phyloP scores from a whole-genome alignment of 2,888 invertebrate species.

The Ochropleura plecta region DNA sequence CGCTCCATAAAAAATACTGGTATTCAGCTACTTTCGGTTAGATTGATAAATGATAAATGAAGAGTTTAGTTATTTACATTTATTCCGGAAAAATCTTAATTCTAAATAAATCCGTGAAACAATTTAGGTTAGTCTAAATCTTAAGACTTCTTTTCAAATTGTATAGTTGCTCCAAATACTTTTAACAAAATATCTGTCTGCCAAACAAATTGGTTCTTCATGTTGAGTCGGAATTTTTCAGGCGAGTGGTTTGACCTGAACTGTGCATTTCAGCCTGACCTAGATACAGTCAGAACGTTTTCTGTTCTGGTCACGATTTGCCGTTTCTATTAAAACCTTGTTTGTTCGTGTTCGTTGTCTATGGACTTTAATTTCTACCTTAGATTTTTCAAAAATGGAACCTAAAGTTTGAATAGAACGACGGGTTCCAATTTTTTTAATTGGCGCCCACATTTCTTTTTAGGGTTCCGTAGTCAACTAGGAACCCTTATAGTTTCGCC shows the following conservation, averaged over 20 bases:
- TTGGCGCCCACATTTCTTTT: neutral
- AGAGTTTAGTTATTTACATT: neutral
- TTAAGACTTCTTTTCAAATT: slow-evolving; percentile 20
- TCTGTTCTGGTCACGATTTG: slow-evolving; percentile 51
- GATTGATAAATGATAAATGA: too few relatives aligned
- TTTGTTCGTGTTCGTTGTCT: slow-evolving; percentile 29
- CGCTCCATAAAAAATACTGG: too few relatives aligned
- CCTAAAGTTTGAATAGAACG: neutral
- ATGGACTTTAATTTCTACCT: slow-evolving; percentile 18
- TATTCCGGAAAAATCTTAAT: neutral
- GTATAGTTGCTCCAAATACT: slow-evolving; percentile 44
- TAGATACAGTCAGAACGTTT: slow-evolving; percentile 61
- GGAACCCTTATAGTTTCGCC: too few relatives aligned
- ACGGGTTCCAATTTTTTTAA: neutral
- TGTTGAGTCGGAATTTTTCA: slow-evolving; percentile 57
- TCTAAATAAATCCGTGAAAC: neutral
- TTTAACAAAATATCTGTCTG: slow-evolving; percentile 48
- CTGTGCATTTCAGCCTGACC: slow-evolving; percentile 69
- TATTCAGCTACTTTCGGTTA: too few relatives aligned
- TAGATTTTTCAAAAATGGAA: slow-evolving; percentile 26
- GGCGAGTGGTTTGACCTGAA: slow-evolving; percentile 68
- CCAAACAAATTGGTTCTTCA: slow-evolving; percentile 58
- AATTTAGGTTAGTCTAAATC: slow-evolving; percentile 32
- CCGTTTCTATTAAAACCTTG: slow-evolving; percentile 46
- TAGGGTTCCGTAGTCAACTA: too few relatives aligned